Base-by-base conservation (phyloP, 1,140 invertebrate species). In the Dryas iulia region DNA sequence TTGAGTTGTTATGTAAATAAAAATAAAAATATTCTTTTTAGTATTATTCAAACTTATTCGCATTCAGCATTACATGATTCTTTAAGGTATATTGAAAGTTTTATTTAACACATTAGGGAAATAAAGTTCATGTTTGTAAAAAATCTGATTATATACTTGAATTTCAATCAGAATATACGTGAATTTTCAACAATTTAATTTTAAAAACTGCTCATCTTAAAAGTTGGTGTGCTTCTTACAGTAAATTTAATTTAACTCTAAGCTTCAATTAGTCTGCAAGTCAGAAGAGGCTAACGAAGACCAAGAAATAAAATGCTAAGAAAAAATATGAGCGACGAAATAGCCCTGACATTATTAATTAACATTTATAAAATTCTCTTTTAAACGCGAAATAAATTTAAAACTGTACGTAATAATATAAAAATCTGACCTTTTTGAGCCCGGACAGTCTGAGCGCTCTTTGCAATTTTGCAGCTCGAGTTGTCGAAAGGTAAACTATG, bases 401-500 rank as follows among this genome's bases (percentile, higher is more conserved):
- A 66, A 39, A 59, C 25, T 25, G 24, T 31, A 25, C 24, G 58
- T 18, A 64, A 70, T 33, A 70, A 23, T 65, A 56, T 25, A 56
- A 56, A 3, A 30, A 59, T 74, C 84, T 60, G 63, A 91, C 89
- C 87, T 90, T 88, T 85, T 89, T 89, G 65, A 83, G 82, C 52
- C 88, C 86, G 18, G 78, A 84, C 58, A 86, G 77, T 60, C 81
- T 76, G 18, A 89, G 77, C 0, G 87, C 79, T 57, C 89, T 75
- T 73, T 89, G 86, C 70, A 91, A 73, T 61, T 79, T 79, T 24
- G 89, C 88, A 4, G 86, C 88, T 18, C 86, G 78, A 52, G 78
- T 83, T 23, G 83, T 83, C 21, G 86, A 81, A 74, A 91, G 82
- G 74, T 90, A 90, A 67, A 91, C 89, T 79, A 91, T 87, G 14